Conservation (phyloP, 2,113 vertebrate species). For the Gymnorhina tibicen region DNA sequence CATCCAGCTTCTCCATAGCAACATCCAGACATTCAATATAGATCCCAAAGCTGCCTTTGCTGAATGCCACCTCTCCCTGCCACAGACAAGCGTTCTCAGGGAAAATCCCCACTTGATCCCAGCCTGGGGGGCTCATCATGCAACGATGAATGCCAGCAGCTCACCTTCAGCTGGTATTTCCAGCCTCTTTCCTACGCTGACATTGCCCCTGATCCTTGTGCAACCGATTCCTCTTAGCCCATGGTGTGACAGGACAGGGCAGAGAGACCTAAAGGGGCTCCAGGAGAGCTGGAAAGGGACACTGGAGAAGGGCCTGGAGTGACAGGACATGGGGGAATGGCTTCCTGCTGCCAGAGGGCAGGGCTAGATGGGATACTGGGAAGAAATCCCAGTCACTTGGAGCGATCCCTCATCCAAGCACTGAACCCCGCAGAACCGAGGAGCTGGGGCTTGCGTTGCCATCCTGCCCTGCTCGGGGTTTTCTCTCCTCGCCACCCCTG, state of each 20-base stretch:
- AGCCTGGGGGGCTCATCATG: too few species aligned
- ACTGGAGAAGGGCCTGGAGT: neutral
- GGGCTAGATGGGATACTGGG: neutral
- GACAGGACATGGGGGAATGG: neutral
- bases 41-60: neutral
- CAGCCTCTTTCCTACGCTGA: neutral
- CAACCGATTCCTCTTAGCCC: neutral
- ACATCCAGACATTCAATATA: neutral
- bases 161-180: neutral
- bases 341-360: neutral
- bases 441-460: neutral
- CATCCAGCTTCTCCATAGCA: constrained; percentile 35
- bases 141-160: neutral
- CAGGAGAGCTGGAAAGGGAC: neutral
- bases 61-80: neutral
- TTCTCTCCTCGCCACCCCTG: neutral
- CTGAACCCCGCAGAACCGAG: neutral
- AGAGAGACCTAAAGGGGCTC: neutral
- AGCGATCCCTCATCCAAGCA: neutral
- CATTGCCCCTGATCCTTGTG: neutral
- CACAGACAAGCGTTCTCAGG: neutral
- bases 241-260: neutral
- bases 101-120: neutral
- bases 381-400: neutral
- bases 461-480: rapidly evolving